These are phyloP conservation scores for Callyntrura sp. DNA, from an alignment of 2,888 invertebrate genomes.

Conservation along the genomic window DNA sequence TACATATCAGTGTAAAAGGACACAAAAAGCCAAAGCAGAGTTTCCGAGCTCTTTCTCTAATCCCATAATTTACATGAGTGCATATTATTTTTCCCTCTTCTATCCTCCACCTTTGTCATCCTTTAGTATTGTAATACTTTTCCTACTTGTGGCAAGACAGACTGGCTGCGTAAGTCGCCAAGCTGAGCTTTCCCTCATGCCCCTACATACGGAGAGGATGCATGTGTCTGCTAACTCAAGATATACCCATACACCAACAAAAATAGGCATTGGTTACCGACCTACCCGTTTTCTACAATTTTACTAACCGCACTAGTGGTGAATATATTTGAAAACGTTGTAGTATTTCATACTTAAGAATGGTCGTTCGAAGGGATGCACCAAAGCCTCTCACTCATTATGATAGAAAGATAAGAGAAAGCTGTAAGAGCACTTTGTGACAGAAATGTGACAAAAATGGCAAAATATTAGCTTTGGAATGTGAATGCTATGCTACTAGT, in stretches of 20 bases:
- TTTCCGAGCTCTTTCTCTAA: slow-evolving; percentile 31
- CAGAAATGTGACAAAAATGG: neutral
- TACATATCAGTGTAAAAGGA: slow-evolving; percentile 54
- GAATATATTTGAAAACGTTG: too few species aligned
- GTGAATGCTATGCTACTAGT: neutral
- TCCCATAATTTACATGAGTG: slow-evolving; percentile 72
- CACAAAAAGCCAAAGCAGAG: slow-evolving; percentile 57
- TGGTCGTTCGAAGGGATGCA: neutral
- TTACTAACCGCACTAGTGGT: neutral
- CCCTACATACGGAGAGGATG: neutral
- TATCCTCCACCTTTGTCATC: slow-evolving; percentile 18
- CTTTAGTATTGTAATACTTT: slow-evolving; percentile 8
- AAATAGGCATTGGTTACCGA: neutral
- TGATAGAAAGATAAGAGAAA: neutral
- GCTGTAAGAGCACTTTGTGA: neutral
- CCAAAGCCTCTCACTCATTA: neutral
- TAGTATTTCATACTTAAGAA: too few species aligned
- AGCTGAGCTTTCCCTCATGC: neutral
- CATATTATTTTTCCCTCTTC: slow-evolving; percentile 50
- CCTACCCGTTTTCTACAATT: neutral
- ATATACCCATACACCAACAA: neutral
- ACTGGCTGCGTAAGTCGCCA: slow-evolving; percentile 14
- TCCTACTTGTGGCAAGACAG: neutral
- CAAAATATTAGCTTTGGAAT: neutral
- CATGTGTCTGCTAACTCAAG: too few species aligned